Conservation (phyloP, 2,113 vertebrate species). For the Pleuronectes platessa region DNA sequence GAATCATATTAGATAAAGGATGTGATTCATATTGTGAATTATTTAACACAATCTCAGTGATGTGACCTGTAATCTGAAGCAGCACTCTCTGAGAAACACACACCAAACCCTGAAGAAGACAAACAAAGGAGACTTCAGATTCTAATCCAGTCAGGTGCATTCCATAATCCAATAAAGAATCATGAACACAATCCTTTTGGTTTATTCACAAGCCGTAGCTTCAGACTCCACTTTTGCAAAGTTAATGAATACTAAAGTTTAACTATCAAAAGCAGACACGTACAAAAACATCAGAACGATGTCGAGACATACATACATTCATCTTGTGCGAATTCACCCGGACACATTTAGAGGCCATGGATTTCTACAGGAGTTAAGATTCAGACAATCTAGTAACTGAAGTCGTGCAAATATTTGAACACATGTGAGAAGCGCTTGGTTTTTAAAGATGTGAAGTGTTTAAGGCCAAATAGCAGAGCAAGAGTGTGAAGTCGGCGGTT, state of each 20-base stretch:
- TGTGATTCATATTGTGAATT: conserved; percentile 21
- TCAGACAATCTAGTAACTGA: neutral
- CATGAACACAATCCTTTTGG: conserved; percentile 38
- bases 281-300: conserved; percentile 50
- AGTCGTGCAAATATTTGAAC: conserved; percentile 13
- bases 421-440: neutral
- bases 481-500: neutral
- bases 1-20: neutral
- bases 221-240: conserved; percentile 43
- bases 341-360: conserved; percentile 51
- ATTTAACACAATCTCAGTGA: conserved; percentile 21
- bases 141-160: conserved; percentile 19
- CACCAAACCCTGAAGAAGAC: neutral
- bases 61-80: conserved; percentile 33
- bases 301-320: conserved; percentile 70
- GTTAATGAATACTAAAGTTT: conserved; percentile 42
- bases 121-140: conserved; percentile 24
- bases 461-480: conserved; percentile 6
- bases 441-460: neutral
- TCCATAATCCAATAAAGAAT: conserved; percentile 4
- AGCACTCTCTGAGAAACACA: neutral
- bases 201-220: conserved; percentile 57
- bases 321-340: conserved; percentile 51
- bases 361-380: conserved; percentile 16
- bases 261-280: conserved; percentile 52